Base-by-base conservation (phyloP, 1,140 invertebrate genomes). In the Solenopsis invicta region DNA sequence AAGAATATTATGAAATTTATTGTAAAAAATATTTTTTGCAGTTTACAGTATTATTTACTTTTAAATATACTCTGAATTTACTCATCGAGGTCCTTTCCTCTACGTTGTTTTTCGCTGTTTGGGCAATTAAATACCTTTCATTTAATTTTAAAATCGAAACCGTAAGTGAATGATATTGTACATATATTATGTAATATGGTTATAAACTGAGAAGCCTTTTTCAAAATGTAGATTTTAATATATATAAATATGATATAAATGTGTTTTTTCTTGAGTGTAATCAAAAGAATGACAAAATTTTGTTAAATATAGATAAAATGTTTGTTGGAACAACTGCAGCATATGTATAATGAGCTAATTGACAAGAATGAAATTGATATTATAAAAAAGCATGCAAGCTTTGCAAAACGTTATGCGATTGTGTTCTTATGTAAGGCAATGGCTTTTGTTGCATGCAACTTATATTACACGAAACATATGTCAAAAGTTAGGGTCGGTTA, bases 321-420 rank as follows among this genome's bases (percentile, higher is more conserved):
- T 66, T 34, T 50, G n/a, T 21, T 64, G 61, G 45, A n/a, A n/a
- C n/a, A n/a, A n/a, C n/a, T n/a, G n/a, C n/a, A n/a, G n/a, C n/a
- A n/a, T n/a, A n/a, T n/a, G n/a, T n/a, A n/a, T n/a, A n/a, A n/a
- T n/a, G n/a, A n/a, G n/a, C n/a, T n/a, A n/a, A n/a, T n/a, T n/a
- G 76, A 78, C 12, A 1, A 52, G 12, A 78, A 50, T 10, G 76
- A 66, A 66, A 16, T 78, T 0, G 4, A 5, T 24, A 37, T 78
- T 6, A 21, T 78, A 10, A 16, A n/a, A 21, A 64, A 52, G 5
- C 66, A 78, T 12, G 24, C 24, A 10, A 50, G 3, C 24, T 50
- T 37, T 2, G 24, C 41, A 10, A 64, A 50, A 37, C 41, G 16
- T n/a, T 77, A 34, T 18, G 62, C 59, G 18, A 0, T 9, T 48